phyloP scores from a whole-genome alignment of 2,888 invertebrate genomes.

The Isotomurus palustris region DNA sequence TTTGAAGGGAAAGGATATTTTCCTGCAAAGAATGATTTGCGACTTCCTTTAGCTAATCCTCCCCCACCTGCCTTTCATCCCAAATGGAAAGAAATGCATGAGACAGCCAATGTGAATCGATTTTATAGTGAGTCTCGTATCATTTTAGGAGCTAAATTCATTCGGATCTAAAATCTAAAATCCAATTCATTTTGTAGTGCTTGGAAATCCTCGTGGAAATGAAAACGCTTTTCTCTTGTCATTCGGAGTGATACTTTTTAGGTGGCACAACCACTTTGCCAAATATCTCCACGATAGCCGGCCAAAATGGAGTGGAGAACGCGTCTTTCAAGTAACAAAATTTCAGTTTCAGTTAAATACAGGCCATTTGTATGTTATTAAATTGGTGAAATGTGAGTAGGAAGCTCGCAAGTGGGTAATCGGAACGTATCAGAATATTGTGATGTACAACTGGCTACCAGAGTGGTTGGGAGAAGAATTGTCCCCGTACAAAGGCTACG shows the following conservation, averaged over 20 bases:
- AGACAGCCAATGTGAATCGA: conserved; percentile 53
- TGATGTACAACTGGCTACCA: conserved; percentile 55
- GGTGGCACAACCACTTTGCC: conserved; percentile 57
- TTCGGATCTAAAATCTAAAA: not conserved
- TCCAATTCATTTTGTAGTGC: conserved; percentile 48
- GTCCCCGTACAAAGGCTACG: conserved; percentile 47
- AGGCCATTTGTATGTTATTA: not conserved
- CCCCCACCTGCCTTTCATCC: conserved; percentile 56
- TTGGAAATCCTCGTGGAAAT: conserved; percentile 57
- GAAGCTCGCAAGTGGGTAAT: conserved; percentile 59
- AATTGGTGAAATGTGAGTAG: too few relatives aligned
- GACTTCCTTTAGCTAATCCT: conserved; percentile 58
- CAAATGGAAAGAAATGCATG: conserved; percentile 49
- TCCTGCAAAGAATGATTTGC: conserved; percentile 55
- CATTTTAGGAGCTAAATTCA: not conserved
- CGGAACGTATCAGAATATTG: conserved; percentile 55
- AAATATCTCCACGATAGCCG: conserved; percentile 48
- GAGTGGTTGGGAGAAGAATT: conserved; percentile 50
- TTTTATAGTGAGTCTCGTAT: conserved; percentile 54
- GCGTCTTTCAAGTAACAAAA: conserved; percentile 51
- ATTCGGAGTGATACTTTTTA: conserved; percentile 57
- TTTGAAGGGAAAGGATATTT: conserved; percentile 51
- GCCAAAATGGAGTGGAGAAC: conserved; percentile 53
- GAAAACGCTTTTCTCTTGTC: conserved; percentile 57
- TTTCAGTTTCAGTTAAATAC: not conserved